phyloP scores from a whole-genome alignment of 2,888 invertebrate genomes.

The Drosophila atroscutellata region DNA sequence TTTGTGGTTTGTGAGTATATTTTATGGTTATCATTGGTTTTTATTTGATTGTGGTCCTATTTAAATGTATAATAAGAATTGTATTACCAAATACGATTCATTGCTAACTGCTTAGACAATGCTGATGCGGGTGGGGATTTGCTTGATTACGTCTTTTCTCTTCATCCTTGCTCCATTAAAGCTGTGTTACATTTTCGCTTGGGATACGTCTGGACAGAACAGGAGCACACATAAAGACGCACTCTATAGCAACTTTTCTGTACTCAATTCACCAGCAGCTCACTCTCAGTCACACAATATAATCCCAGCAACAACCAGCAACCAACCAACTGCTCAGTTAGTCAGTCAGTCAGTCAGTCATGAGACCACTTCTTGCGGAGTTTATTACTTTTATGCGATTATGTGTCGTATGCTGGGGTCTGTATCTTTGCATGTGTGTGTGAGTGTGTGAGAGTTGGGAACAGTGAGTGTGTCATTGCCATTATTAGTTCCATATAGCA shows the following conservation, averaged over 20 bases:
- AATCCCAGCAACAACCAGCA: conserved; percentile 17
- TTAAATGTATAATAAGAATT: conserved; percentile 1
- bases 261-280: conserved; percentile 33
- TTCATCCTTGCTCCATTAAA: conserved; percentile 47
- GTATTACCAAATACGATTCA: conserved; percentile 8
- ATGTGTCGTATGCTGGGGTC: conserved; percentile 59
- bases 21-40: not conserved
- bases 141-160: not conserved
- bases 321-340: not conserved
- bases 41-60: not conserved
- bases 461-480: conserved; percentile 68
- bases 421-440: conserved; percentile 9
- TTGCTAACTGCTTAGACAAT: conserved; percentile 23
- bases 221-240: conserved; percentile 1
- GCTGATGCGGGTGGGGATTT: conserved; percentile 33
- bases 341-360: conserved; percentile 42
- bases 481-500: conserved; percentile 60
- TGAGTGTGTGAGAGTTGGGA: conserved; percentile 17
- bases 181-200: conserved; percentile 63
- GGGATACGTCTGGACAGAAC: conserved; percentile 35
- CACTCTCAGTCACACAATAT: conserved; percentile 10
- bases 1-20: too few species aligned
- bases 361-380: conserved; percentile 65
- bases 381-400: conserved; percentile 79
- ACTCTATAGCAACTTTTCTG: conserved; percentile 44